These are phyloP conservation scores for Araneus ventricosus DNA, from an alignment of 1,140 invertebrate genomes.

Conservation along the genomic window DNA sequence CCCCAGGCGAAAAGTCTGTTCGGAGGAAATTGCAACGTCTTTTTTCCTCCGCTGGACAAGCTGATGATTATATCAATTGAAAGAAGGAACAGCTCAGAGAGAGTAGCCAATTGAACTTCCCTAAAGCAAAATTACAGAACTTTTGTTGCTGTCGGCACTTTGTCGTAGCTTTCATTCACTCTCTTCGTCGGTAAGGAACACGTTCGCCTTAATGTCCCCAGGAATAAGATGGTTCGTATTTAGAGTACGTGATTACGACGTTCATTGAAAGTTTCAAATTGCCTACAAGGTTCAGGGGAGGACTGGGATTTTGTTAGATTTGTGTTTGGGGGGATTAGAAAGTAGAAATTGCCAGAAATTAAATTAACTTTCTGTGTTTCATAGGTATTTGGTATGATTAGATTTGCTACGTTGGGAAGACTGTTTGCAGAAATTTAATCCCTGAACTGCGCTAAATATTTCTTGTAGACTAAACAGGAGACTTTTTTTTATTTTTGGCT, in stretches of 20 bases:
- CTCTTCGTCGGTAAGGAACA: neutral
- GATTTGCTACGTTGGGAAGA: too few species aligned
- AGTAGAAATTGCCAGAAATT: too few species aligned
- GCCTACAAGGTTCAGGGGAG: neutral
- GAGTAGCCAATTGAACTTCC: conserved; percentile 2
- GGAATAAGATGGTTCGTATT: neutral
- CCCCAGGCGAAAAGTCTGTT: neutral
- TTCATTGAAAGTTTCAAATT: neutral
- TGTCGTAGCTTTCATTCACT: neutral
- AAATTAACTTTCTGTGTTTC: too few species aligned
- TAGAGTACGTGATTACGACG: neutral
- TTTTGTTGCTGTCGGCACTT: neutral
- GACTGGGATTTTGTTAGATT: too few species aligned
- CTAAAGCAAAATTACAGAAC: conserved; percentile 26
- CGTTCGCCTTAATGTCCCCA: neutral
- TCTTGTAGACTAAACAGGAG: too few species aligned
- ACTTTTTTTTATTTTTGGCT: too few species aligned
- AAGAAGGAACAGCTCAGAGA: neutral
- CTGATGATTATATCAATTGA: conserved; percentile 29
- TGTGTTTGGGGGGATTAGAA: too few species aligned
- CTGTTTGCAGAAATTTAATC: too few species aligned
- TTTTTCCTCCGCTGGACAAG: neutral
- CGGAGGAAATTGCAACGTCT: neutral
- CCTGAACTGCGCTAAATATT: too few species aligned
- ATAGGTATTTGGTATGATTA: too few species aligned